Conservation (phyloP, 2,888 invertebrate species). For the Athripsodes cinereus region DNA sequence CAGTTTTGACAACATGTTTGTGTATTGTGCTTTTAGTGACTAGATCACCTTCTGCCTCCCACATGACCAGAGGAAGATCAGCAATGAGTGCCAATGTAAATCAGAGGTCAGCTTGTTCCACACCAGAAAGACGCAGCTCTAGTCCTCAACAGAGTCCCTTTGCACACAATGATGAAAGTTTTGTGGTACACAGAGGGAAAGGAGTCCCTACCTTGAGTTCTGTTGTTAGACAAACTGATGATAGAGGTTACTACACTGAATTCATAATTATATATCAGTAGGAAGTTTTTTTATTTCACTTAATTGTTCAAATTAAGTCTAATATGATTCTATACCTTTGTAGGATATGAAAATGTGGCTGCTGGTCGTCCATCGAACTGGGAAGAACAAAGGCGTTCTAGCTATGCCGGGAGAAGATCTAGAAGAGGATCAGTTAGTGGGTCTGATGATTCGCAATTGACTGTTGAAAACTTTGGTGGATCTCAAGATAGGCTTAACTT, state of each 20-base stretch:
- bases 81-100: slow-evolving; percentile 28
- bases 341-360: slow-evolving; percentile 45
- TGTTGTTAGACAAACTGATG: slow-evolving; percentile 38
- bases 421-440: slow-evolving; percentile 70
- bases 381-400: slow-evolving; percentile 65
- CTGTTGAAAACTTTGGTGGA: slow-evolving; percentile 89
- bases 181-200: slow-evolving; percentile 75
- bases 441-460: slow-evolving; percentile 79
- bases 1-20: no score
- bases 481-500: slow-evolving; percentile 79
- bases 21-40: slow-evolving; percentile 37
- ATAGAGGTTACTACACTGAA: slow-evolving; percentile 15
- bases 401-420: slow-evolving; percentile 78
- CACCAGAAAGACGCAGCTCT: slow-evolving; percentile 41
- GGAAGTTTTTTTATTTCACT: background rate
- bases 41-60: slow-evolving; percentile 47
- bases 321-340: no score
- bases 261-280: no score
- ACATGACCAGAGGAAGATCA: slow-evolving; percentile 31
- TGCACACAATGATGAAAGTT: slow-evolving; percentile 54
- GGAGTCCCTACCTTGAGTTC: slow-evolving; percentile 75
- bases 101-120: slow-evolving; percentile 41
- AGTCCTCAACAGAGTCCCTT: slow-evolving; percentile 32
- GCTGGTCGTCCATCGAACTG: slow-evolving; percentile 85
- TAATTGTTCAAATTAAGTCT: no score